Evolutionary conservation across 2,888 invertebrate species (phyloP).

Genomic region (Dryococelus australis): DNA sequence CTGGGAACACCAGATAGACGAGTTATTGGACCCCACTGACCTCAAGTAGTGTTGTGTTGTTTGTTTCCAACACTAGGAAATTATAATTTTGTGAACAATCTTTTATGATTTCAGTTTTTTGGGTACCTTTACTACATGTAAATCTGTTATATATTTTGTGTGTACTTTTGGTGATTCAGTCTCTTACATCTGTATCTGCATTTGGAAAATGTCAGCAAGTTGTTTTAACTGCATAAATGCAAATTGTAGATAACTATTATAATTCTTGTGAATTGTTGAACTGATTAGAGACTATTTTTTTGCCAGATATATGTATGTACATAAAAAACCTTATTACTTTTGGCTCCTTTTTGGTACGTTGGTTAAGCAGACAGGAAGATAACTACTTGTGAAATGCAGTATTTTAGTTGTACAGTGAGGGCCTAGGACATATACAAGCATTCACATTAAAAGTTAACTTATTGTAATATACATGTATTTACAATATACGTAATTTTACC

Average conservation of each 20-base stretch:
- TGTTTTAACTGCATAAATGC: not conserved
- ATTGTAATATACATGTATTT: not conserved
- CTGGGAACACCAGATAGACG: conserved; percentile 76
- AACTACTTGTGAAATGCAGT: not conserved
- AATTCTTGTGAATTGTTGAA: not conserved
- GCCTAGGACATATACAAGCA: not conserved
- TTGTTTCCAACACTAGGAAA: not conserved
- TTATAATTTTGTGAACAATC: not conserved
- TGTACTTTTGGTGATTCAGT: not conserved
- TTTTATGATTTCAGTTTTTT: not conserved
- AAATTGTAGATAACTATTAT: conserved; percentile 3
- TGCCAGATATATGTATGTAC: not conserved
- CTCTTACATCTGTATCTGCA: not conserved
- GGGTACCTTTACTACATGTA: not conserved
- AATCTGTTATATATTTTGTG: not conserved
- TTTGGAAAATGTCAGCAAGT: not conserved
- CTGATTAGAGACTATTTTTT: not conserved
- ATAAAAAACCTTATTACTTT: not conserved
- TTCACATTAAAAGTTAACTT: not conserved
- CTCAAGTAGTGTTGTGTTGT: conserved; percentile 59
- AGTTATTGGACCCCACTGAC: conserved; percentile 68
- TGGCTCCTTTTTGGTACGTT: not conserved
- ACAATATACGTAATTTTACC: not conserved
- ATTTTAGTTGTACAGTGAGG: not conserved
- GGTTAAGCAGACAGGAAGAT: not conserved